Conservation (phyloP, 2,797 vertebrate genomes). For the Peromyscus attwateri region DNA sequence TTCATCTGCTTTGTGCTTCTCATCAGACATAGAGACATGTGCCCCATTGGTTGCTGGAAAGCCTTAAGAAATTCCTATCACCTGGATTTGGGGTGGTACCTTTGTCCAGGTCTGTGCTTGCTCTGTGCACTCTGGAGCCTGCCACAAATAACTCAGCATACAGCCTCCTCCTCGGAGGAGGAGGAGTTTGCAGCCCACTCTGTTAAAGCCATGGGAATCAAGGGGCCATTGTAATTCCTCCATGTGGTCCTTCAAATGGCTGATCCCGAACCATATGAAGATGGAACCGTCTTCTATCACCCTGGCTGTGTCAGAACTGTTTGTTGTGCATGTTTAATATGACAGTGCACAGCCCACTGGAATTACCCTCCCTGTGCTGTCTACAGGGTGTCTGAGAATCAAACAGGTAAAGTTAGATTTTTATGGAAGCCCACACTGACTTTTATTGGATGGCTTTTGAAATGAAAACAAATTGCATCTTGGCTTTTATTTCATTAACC, state of each 20-base stretch:
- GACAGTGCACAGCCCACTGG: slow-evolving; percentile 74
- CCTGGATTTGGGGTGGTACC: slow-evolving; percentile 84
- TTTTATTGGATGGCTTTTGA: not conserved
- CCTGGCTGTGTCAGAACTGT: slow-evolving; percentile 69
- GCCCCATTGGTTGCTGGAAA: slow-evolving; percentile 79
- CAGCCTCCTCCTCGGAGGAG: slow-evolving; percentile 87
- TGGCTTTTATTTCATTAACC: slow-evolving; percentile 46
- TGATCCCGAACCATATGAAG: slow-evolving; percentile 87
- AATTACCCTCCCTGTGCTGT: not conserved
- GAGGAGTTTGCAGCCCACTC: slow-evolving; percentile 81
- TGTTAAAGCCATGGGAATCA: slow-evolving; percentile 84
- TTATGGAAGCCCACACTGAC: not conserved
- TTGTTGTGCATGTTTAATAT: slow-evolving; percentile 75
- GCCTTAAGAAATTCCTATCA: slow-evolving; percentile 83
- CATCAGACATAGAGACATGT: slow-evolving; percentile 75
- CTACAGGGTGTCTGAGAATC: slow-evolving; percentile 25
- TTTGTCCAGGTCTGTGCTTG: slow-evolving; percentile 82
- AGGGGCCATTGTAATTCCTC: slow-evolving; percentile 86
- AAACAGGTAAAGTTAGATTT: not conserved
- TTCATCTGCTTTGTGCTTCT: slow-evolving; percentile 81
- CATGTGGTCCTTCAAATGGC: slow-evolving; percentile 87
- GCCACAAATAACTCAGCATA: slow-evolving; percentile 86
- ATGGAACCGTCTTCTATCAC: slow-evolving; percentile 80
- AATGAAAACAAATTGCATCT: slow-evolving; percentile 62
- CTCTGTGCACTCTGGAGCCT: slow-evolving; percentile 75